Percentiles rank a stretch among this genome's conserved stretches.
Conservation (phyloP, 1,140 invertebrate genomes). For the Rhyzopertha dominica region DNA sequence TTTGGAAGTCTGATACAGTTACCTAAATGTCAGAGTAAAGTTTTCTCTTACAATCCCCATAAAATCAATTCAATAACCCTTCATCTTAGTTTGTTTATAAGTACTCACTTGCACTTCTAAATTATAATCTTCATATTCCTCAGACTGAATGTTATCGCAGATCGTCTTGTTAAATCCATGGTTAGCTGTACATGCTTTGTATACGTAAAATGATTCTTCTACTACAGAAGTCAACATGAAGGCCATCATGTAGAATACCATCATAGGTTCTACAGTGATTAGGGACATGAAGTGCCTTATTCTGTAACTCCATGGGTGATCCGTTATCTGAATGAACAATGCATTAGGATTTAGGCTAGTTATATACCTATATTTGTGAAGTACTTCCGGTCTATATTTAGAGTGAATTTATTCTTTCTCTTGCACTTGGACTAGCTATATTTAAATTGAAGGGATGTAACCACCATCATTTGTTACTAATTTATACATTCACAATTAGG, state of each 20-base stretch:
- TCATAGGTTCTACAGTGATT: conserved; percentile 66
- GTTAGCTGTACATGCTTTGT: conserved; percentile 67
- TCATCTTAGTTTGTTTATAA: conserved; percentile 10
- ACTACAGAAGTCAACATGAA: conserved; percentile 71
- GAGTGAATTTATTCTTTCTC: no score
- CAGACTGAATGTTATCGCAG: conserved; percentile 55
- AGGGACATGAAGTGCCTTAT: conserved; percentile 34
- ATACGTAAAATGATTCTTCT: conserved; percentile 69
- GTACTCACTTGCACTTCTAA: conserved; percentile 57
- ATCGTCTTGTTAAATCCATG: conserved; percentile 59
- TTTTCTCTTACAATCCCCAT: no score
- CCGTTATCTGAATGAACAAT: no score
- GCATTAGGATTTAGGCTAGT: no score
- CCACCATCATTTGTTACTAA: no score
- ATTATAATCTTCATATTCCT: conserved; percentile 52
- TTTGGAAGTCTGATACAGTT: conserved; percentile 65
- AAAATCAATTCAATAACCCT: conserved; percentile 13
- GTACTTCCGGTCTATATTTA: no score
- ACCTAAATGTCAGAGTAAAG: no score
- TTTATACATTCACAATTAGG: no score
- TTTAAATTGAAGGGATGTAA: no score
- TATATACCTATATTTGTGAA: no score
- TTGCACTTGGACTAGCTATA: no score
- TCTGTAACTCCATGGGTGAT: no score
- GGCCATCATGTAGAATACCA: conserved; percentile 77